Evolutionary conservation across 2,797 vertebrate genomes (phyloP), one percentile per base, ranked within the genome.

Genomic region (Gymnothorax javanicus): DNA sequence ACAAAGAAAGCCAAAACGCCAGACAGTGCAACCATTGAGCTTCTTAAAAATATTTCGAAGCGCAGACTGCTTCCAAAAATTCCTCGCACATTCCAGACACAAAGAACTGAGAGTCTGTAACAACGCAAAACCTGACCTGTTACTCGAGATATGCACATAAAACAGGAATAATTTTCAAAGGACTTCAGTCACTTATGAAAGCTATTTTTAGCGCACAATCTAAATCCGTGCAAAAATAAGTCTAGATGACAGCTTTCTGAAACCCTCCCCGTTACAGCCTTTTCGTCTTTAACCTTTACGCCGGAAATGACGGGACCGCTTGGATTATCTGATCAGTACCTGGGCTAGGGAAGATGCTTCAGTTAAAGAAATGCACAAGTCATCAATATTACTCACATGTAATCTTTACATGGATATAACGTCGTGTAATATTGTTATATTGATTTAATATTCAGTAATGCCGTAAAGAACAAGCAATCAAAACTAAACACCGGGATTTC

Each of bases 1-100:
- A 96, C 96, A 96, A 96, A 96, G 95, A 94, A 95, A 94, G 92
- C 91, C 87, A 89, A 90, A 89, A 89, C 87, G 87, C 87, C 64
- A 56, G 88, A 59, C 73, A 77, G 73, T 52, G 13, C 13, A 50
- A 77, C 73, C 73, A 77, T 77, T 77, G 73, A 77, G 73, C 73
- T 77, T 77, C 33, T 77, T 77, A 17, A 77, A 52, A 77, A 77
- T 50, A 77, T 77, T 50, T 75, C 52, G 50, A 94, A 79, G 60
- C 86, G 77, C 62, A 89, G 86, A 86, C 0, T 0, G 9, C 0
- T 2, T 60, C 27, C 25, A 86, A 82, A 90, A 93, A n/a, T 56
- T 81, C 77, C 69, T 62, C 84, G 52, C 60, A 58, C 62, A 43
- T 54, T 52, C 86, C 52, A 57, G 60, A 71, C 77, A n/a, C 43